A percentile compares a stretch with the other conserved stretches of the same genome.
These are phyloP conservation scores for Embiotoca jacksoni DNA, from an alignment of 2,113 vertebrate species.

Conservation along the genomic window DNA sequence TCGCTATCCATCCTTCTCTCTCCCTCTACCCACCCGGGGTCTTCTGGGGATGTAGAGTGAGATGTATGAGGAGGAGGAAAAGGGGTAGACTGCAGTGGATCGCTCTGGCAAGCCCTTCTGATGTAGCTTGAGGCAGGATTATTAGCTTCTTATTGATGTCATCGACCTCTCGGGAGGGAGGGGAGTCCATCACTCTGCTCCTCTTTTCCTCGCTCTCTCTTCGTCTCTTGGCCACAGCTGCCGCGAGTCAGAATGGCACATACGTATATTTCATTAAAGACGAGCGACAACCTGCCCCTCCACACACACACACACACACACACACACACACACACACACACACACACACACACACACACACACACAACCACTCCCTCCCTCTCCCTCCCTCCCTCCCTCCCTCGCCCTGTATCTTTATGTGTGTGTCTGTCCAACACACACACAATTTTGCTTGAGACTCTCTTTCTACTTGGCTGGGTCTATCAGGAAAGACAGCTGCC, in stretches of 20 bases:
- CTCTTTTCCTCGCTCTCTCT: constrained; percentile 48
- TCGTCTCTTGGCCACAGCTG: constrained; percentile 62
- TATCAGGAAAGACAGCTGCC: constrained; percentile 72
- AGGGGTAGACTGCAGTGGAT: constrained; percentile 72
- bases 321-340: constrained; percentile 29
- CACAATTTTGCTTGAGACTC: constrained; percentile 52
- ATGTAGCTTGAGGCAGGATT: constrained; percentile 79
- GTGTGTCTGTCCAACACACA: constrained; percentile 39
- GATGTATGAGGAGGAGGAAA: constrained; percentile 68
- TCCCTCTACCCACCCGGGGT: constrained; percentile 53
- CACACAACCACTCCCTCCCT: constrained; percentile 27
- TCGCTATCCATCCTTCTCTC: constrained; percentile 50
- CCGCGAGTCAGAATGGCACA: constrained; percentile 65
- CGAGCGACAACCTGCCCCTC: constrained; percentile 54
- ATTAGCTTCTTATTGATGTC: constrained; percentile 85
- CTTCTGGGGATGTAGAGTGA: constrained; percentile 66
- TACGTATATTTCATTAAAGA: constrained; percentile 75
- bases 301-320: constrained; percentile 32
- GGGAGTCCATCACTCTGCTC: constrained; percentile 73
- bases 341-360: constrained; percentile 11
- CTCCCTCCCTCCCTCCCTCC: not conserved
- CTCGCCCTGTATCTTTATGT: not conserved
- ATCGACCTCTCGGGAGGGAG: constrained; percentile 76
- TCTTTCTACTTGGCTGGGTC: constrained; percentile 67
- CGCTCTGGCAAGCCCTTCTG: constrained; percentile 65